phyloP scores from a whole-genome alignment of 1,140 invertebrate genomes.

The Procambarus virginalis region DNA sequence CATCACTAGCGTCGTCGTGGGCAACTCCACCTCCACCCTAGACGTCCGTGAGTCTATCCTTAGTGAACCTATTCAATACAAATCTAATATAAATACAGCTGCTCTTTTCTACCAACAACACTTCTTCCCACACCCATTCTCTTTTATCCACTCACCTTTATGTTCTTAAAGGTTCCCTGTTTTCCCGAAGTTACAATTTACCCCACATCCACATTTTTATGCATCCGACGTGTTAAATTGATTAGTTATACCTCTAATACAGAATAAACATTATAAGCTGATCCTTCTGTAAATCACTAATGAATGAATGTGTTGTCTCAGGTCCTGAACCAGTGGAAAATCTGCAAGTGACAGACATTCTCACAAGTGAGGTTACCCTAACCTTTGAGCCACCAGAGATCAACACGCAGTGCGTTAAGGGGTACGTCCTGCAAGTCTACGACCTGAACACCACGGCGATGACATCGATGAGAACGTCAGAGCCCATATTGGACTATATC shows the following conservation, averaged over 20 bases:
- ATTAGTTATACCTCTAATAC: no score
- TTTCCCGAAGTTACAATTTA: no score
- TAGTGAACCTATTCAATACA: no score
- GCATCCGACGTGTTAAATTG: no score
- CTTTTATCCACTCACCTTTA: no score
- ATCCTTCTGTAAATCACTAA: no score
- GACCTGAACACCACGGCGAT: neutral
- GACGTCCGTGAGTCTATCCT: conserved; percentile 36
- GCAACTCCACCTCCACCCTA: conserved; percentile 30
- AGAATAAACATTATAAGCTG: no score
- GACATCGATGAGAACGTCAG: neutral
- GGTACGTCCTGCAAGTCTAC: conserved; percentile 15
- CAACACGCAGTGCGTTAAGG: conserved; percentile 43
- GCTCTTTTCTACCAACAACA: no score
- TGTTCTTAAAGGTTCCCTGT: no score
- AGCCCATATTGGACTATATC: neutral
- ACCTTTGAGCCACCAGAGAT: conserved; percentile 15
- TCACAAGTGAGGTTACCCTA: conserved; percentile 4
- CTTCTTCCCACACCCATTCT: no score
- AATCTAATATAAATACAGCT: no score
- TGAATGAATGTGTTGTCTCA: neutral
- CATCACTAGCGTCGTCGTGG: neutral
- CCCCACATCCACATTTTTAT: no score
- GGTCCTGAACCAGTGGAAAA: conserved; percentile 23
- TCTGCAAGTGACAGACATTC: neutral